Conservation (phyloP, 2,888 invertebrate species). For the Drosophila fulvimacula region DNA sequence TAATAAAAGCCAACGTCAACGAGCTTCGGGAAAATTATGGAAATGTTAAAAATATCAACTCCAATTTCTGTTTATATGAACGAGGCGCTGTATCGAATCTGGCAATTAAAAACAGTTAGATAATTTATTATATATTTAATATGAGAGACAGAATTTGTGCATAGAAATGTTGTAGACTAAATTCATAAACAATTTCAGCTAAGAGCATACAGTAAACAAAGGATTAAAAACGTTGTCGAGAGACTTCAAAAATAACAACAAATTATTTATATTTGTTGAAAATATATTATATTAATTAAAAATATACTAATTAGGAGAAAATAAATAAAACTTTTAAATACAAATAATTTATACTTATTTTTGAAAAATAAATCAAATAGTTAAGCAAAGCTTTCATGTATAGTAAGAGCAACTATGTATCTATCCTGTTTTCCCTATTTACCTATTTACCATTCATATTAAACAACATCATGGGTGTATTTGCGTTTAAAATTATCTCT, state of each 20-base stretch:
- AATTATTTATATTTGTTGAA: too few relatives aligned
- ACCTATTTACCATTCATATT: too few relatives aligned
- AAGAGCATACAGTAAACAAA: not conserved
- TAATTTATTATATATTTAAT: not conserved
- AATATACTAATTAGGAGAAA: too few relatives aligned
- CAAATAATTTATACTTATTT: too few relatives aligned
- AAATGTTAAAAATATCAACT: not conserved
- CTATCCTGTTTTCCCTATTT: too few relatives aligned
- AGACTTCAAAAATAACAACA: not conserved
- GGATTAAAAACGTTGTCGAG: not conserved
- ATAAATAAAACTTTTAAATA: too few relatives aligned
- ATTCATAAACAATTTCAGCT: not conserved
- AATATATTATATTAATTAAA: not conserved
- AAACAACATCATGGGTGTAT: too few relatives aligned
- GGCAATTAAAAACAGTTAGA: not conserved
- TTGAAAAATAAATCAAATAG: too few relatives aligned
- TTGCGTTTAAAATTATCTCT: too few relatives aligned
- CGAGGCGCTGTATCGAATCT: not conserved
- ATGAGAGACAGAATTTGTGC: not conserved
- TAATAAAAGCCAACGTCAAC: slow-evolving; percentile 33
- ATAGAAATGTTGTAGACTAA: not conserved
- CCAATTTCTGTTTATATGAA: not conserved
- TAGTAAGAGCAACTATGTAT: too few relatives aligned
- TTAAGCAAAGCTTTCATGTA: too few relatives aligned
- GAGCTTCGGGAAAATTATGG: not conserved